Base-by-base conservation (phyloP, 2,113 vertebrate genomes). In the Dolichotis patagonum region DNA sequence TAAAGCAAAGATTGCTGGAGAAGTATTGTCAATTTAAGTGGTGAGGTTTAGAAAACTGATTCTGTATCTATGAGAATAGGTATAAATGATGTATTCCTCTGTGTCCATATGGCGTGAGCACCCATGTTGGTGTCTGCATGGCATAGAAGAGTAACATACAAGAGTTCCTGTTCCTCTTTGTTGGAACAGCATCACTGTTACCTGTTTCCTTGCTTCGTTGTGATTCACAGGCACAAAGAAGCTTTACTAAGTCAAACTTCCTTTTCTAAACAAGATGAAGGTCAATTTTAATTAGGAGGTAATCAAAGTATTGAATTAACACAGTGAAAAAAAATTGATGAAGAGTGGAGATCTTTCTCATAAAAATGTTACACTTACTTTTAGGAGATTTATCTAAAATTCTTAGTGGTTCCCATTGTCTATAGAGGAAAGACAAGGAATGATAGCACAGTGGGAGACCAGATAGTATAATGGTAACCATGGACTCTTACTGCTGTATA, bases 21-120 rank as follows among this genome's bases (percentile, higher is more conserved):
- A 92, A 78, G n/a, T 82, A 92, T 90, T 93, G 54, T 92, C 81
- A 89, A 90, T 88, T 93, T 94, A 78, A 90, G 54, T 84, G 32
- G 67, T 87, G 75, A 85, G 89, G 63, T 65, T 95, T 94, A 73
- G 82, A 63, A 96, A 69, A n/a, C 52, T 43, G 80, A 69, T 32
- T 26, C 28, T 38, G 26, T 46, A n/a, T 93, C 43, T 80, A 26
- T 22, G 35, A 90, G 75, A 65, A 54, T 1, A 86, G 86, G n/a
- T 60, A 35, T 46, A 69, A 96, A 73, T 32, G n/a, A 92, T 43
- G 43, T 43, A 11, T 84, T 12, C 14, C 26, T 58, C 35, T 17
- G 24, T 56, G 7, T 60, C 4, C 41, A 5, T 35, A 22, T 9
- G 12, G 20, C 62, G 5, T 67, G 71, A 67, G n/a, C 60, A 10